phyloP scores from a whole-genome alignment of 1,140 invertebrate genomes.

The Pogonomyrmex barbatus region DNA sequence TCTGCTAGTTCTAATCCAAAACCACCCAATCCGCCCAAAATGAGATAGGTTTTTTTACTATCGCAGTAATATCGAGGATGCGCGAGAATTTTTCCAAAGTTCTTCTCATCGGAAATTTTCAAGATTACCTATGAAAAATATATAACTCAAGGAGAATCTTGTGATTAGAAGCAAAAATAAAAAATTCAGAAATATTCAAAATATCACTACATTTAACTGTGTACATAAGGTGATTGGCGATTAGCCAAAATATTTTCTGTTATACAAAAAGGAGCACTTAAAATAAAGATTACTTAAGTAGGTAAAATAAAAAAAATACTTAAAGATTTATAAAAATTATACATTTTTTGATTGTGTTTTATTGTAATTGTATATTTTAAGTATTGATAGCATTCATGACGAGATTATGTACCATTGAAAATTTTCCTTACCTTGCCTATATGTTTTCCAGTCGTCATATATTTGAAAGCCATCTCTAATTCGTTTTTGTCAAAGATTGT shows the following conservation, averaged over 20 bases:
- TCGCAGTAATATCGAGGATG: conserved; percentile 87
- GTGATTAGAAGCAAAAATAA: too few species aligned
- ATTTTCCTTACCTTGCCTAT: conserved; percentile 88
- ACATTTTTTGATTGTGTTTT: too few species aligned
- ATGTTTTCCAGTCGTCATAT: conserved; percentile 91
- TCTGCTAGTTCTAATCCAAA: conserved; percentile 93
- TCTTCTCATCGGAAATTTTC: conserved; percentile 86
- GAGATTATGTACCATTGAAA: not conserved
- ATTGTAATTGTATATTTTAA: not conserved
- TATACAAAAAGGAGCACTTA: too few species aligned
- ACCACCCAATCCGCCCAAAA: conserved; percentile 91
- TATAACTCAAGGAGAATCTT: too few species aligned
- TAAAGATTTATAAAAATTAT: too few species aligned
- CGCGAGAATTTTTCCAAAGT: conserved; percentile 80
- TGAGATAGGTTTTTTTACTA: conserved; percentile 83
- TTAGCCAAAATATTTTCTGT: too few species aligned
- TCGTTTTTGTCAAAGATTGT: conserved; percentile 84
- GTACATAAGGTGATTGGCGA: too few species aligned
- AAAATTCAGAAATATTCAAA: too few species aligned
- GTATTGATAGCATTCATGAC: not conserved
- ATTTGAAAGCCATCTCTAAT: conserved; percentile 86
- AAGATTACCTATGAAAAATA: conserved; percentile 86
- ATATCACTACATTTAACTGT: too few species aligned
- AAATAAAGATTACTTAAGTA: too few species aligned
- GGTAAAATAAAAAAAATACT: too few species aligned